phyloP scores from a whole-genome alignment of 1,140 invertebrate species.

The Drosophila serrata region DNA sequence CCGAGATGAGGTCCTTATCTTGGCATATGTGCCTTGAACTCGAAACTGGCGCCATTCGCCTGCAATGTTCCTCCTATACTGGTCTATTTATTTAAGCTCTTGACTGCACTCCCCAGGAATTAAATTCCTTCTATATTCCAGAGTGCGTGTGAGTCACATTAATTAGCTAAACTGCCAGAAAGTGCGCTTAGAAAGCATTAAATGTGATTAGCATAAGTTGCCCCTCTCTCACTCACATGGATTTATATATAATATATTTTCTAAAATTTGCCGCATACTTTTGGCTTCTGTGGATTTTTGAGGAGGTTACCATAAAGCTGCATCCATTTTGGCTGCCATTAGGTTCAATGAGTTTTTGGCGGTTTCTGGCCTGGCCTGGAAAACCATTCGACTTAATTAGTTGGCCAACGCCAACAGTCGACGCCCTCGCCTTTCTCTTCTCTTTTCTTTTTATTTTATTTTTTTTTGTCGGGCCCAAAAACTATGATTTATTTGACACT shows the following conservation, averaged over 20 bases:
- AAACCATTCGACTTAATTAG: constrained; percentile 81
- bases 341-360: constrained; percentile 38
- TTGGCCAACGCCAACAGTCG: constrained; percentile 57
- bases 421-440: constrained; percentile 29
- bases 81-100: constrained; percentile 45
- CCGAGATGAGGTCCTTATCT: constrained; percentile 50
- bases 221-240: constrained; percentile 13
- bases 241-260: constrained; percentile 17
- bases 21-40: constrained; percentile 52
- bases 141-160: constrained; percentile 73
- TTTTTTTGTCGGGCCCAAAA: constrained; percentile 32
- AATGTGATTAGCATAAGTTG: constrained; percentile 84
- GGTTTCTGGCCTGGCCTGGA: constrained; percentile 42
- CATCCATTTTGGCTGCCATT: constrained; percentile 36
- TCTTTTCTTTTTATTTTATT: constrained; percentile 3
- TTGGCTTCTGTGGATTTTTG: constrained; percentile 6
- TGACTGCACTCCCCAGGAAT: constrained; percentile 26
- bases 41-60: constrained; percentile 47
- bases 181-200: constrained; percentile 85
- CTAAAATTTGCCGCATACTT: constrained; percentile 62
- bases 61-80: constrained; percentile 27
- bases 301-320: constrained; percentile 15
- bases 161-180: constrained; percentile 71
- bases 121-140: constrained; percentile 23
- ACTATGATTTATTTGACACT: constrained; percentile 85